Conservation (phyloP, 1,140 invertebrate species). For the Oryzaephilus surinamensis region DNA sequence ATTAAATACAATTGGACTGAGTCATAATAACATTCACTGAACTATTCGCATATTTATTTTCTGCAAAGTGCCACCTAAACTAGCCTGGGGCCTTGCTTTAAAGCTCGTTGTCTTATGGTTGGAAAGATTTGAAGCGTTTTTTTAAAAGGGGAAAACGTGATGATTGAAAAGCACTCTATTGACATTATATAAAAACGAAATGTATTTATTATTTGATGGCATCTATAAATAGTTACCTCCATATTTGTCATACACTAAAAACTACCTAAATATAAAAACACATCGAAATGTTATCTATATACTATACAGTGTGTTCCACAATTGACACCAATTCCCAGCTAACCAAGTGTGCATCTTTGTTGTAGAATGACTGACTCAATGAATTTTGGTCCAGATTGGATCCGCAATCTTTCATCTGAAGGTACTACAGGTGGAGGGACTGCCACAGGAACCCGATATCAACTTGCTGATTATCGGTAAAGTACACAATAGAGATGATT, state of each 20-base stretch:
- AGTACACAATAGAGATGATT: not conserved
- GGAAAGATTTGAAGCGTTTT: slow-evolving; percentile 1
- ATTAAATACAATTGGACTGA: slow-evolving; percentile 3
- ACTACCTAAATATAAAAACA: not conserved
- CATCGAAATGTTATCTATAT: not conserved
- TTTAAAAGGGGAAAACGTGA: not conserved
- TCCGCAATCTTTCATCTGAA: slow-evolving; percentile 50
- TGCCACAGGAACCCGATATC: slow-evolving; percentile 36
- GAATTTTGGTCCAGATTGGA: slow-evolving; percentile 66
- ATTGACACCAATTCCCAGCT: too few relatives aligned
- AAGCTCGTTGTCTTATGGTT: slow-evolving; percentile 5
- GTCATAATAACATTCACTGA: not conserved
- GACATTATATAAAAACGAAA: not conserved
- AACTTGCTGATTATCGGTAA: slow-evolving; percentile 59
- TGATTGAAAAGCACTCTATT: not conserved
- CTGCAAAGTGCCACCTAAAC: slow-evolving; percentile 5
- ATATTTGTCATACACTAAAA: slow-evolving; percentile 3
- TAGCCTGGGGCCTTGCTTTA: slow-evolving; percentile 19
- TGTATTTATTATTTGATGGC: slow-evolving; percentile 4
- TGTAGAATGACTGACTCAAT: slow-evolving; percentile 40
- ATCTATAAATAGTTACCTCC: slow-evolving; percentile 28
- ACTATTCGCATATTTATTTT: slow-evolving; percentile 1
- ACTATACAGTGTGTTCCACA: not conserved
- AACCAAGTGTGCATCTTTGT: slow-evolving; percentile 7
- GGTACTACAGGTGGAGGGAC: slow-evolving; percentile 34